Evolutionary conservation across 1,140 invertebrate species (phyloP).

Genomic region (Stenopsyche tienmushanensis): DNA sequence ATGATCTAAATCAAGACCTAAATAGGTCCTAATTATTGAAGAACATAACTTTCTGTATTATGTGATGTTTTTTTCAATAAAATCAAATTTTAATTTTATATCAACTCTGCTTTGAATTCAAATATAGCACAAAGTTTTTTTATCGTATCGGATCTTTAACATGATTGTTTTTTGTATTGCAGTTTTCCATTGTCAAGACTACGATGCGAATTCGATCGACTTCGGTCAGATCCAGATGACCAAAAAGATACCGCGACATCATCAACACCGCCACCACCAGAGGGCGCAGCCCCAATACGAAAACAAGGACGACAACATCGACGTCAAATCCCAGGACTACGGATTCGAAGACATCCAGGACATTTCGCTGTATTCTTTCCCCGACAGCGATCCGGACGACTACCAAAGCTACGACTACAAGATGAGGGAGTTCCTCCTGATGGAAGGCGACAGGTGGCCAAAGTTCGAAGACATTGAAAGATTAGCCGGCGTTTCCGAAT

Average conservation of each 20-base stretch:
- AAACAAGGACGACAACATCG: slow-evolving; percentile 10
- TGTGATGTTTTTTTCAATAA: too few relatives aligned
- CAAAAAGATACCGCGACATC: not conserved
- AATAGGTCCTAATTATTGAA: too few relatives aligned
- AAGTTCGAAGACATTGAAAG: slow-evolving; percentile 39
- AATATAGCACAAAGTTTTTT: too few relatives aligned
- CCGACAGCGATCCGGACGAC: slow-evolving; percentile 5
- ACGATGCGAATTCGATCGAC: slow-evolving; percentile 12
- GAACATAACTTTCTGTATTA: too few relatives aligned
- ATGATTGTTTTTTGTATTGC: too few relatives aligned
- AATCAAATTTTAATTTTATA: too few relatives aligned
- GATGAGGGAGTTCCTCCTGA: not conserved
- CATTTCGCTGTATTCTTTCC: not conserved
- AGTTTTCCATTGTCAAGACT: slow-evolving; percentile 20
- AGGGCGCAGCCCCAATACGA: slow-evolving; percentile 3
- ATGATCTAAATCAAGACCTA: too few relatives aligned
- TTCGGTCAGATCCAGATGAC: slow-evolving; percentile 1
- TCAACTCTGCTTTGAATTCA: too few relatives aligned
- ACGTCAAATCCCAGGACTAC: not conserved
- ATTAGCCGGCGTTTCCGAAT: slow-evolving; percentile 35
- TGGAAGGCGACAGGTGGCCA: slow-evolving; percentile 33
- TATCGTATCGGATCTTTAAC: too few relatives aligned
- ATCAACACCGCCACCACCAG: slow-evolving; percentile 7
- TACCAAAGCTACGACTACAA: slow-evolving; percentile 18
- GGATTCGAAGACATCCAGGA: not conserved